phyloP scores from a whole-genome alignment of 2,113 vertebrate species.

The Calyptomena viridis region DNA sequence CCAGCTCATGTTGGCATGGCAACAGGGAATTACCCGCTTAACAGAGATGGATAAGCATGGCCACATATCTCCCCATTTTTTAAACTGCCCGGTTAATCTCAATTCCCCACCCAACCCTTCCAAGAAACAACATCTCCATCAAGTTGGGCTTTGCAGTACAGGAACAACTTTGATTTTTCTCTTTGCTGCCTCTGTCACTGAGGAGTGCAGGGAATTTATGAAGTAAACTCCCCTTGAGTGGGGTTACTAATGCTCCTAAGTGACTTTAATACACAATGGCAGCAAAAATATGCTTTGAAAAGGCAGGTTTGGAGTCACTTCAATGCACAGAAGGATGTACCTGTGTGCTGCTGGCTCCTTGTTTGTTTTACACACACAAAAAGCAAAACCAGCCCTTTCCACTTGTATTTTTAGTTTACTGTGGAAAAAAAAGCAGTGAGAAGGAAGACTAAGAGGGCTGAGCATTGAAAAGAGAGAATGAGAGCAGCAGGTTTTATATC shows the following conservation, averaged over 20 bases:
- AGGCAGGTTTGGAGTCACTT: not conserved
- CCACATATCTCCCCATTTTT: not conserved
- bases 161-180: not conserved
- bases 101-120: not conserved
- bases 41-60: not conserved
- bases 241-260: not conserved
- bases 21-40: not conserved
- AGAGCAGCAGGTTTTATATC: not conserved
- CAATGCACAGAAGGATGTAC: not conserved
- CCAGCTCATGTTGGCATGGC: not conserved
- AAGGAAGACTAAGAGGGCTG: not conserved
- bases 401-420: not conserved
- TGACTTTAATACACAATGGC: not conserved
- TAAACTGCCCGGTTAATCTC: not conserved
- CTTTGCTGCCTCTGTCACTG: not conserved
- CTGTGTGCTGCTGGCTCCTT: not conserved
- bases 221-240: not conserved
- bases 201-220: not conserved
- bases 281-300: not conserved
- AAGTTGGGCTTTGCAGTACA: not conserved
- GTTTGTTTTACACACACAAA: not conserved
- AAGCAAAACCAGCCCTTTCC: not conserved
- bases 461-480: not conserved
- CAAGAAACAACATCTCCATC: not conserved
- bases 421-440: not conserved